Evolutionary conservation across 2,113 vertebrate species (phyloP).

Genomic region (Heliornis fulica): DNA sequence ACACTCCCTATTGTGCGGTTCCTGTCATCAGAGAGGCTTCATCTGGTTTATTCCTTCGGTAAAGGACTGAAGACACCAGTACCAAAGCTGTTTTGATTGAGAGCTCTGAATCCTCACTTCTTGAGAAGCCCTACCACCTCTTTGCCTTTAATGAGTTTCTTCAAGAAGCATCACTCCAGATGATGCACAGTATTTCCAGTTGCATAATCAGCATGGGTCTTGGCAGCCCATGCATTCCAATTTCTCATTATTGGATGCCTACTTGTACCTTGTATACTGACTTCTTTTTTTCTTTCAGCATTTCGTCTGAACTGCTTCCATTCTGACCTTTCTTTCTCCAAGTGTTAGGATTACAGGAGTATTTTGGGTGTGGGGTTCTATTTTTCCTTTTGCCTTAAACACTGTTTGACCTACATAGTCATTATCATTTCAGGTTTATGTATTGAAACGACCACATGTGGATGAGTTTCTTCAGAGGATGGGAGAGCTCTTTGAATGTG

Average conservation of each 20-base stretch:
- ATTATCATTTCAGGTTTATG: constrained; percentile 84
- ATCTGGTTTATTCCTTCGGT: neutral
- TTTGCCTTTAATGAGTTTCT: neutral
- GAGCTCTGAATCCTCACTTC: neutral
- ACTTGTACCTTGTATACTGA: neutral
- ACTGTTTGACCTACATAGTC: neutral
- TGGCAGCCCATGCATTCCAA: neutral
- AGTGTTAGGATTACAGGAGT: neutral
- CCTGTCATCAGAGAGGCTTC: neutral
- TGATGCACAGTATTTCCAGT: neutral
- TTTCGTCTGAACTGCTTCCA: neutral
- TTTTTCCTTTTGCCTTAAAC: neutral
- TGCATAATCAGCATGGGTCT: neutral
- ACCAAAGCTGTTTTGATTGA: neutral
- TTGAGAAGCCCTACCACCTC: neutral
- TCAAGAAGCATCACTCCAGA: neutral
- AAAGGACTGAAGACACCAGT: neutral
- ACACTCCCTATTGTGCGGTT: neutral
- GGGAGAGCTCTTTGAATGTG: constrained; percentile 96
- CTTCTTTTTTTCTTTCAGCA: neutral
- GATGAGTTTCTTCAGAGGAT: constrained; percentile 97
- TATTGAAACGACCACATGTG: constrained; percentile 94
- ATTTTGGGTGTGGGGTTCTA: no score
- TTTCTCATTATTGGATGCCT: neutral
- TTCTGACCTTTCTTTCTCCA: neutral